Conservation (phyloP, 2,888 invertebrate species). For the Malthinus seriepunctatus region DNA sequence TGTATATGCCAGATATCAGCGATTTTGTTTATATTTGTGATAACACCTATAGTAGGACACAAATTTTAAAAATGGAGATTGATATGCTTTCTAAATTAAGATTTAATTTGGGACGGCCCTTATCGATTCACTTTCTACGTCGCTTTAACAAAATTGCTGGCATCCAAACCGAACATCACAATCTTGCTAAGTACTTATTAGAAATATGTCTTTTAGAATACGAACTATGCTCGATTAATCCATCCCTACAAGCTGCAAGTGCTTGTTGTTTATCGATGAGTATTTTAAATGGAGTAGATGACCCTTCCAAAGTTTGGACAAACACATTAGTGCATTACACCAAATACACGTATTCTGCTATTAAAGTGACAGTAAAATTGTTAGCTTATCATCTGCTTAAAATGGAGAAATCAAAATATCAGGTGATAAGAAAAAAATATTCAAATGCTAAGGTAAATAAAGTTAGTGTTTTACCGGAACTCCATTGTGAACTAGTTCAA, state of each 20-base stretch:
- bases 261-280: conserved; percentile 73
- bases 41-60: conserved; percentile 76
- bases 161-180: conserved; percentile 59
- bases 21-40: conserved; percentile 94
- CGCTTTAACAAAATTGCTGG: conserved; percentile 67
- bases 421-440: conserved; percentile 73
- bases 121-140: conserved; percentile 87
- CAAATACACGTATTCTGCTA: conserved; percentile 68
- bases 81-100: conserved; percentile 75
- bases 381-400: conserved; percentile 71
- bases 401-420: conserved; percentile 71
- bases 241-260: conserved; percentile 84
- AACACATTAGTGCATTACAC: conserved; percentile 77
- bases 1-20: conserved; percentile 80
- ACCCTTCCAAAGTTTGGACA: conserved; percentile 67
- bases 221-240: conserved; percentile 73
- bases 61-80: conserved; percentile 83
- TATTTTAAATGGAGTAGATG: conserved; percentile 58
- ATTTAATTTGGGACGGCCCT: conserved; percentile 83
- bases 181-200: conserved; percentile 86
- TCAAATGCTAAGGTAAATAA: conserved; percentile 61
- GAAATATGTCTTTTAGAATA: conserved; percentile 85
- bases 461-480: conserved; percentile 66
- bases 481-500: conserved; percentile 55
- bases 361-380: conserved; percentile 69